phyloP scores from a whole-genome alignment of 2,797 vertebrate genomes.

The Gallinago nigripennis region DNA sequence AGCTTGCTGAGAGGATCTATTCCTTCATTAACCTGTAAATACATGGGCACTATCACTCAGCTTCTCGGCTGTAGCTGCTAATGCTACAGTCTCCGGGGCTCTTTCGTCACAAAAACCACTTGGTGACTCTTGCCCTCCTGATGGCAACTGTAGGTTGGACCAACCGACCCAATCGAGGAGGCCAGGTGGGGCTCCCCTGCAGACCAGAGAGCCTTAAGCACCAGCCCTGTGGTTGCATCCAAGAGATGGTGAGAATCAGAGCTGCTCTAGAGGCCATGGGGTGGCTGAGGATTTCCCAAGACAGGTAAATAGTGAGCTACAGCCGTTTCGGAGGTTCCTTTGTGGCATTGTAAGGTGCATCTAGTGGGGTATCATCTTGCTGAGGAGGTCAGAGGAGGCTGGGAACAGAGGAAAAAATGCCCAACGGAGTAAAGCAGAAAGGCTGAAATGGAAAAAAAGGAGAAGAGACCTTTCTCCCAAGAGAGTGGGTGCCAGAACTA shows the following conservation, averaged over 20 bases:
- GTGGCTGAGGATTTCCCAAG: background rate
- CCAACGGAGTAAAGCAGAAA: background rate
- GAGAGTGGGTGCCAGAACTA: background rate
- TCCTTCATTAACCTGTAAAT: background rate
- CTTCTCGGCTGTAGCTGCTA: background rate
- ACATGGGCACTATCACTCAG: background rate
- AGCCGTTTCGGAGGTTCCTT: background rate
- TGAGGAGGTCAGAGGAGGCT: background rate
- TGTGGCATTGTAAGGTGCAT: background rate
- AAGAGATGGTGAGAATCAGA: background rate
- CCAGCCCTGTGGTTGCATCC: background rate
- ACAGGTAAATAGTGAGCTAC: background rate
- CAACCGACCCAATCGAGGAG: background rate
- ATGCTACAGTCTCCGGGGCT: background rate
- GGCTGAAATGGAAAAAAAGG: background rate
- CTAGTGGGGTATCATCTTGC: background rate
- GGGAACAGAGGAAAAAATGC: background rate
- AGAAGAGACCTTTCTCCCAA: background rate
- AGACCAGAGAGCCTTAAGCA: background rate
- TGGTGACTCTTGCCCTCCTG: fast-evolving
- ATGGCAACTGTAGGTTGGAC: background rate
- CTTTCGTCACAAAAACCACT: background rate
- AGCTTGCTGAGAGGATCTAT: background rate
- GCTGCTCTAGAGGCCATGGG: background rate
- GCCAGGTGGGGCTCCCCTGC: background rate